Conservation (phyloP, 2,113 vertebrate genomes). For the Podarcis muralis region DNA sequence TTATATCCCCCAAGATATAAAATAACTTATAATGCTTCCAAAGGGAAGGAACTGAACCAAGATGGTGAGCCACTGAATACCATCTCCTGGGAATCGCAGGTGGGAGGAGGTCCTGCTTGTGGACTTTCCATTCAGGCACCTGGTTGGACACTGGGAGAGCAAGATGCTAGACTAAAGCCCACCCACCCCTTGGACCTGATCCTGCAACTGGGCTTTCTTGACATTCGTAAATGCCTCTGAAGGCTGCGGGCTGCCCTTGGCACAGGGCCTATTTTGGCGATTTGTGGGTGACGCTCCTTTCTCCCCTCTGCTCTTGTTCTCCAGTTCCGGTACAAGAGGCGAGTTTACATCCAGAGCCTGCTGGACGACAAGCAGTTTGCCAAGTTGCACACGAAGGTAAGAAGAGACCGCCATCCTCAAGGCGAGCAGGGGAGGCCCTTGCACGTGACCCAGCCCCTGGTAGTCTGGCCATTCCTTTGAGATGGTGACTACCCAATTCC, state of each 20-base stretch:
- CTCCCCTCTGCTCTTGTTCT: constrained; percentile 45
- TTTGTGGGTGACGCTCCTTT: not conserved
- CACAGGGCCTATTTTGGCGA: not conserved
- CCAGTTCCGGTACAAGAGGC: constrained; percentile 97
- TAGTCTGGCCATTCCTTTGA: no score
- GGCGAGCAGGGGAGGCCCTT: not conserved
- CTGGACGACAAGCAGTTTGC: constrained; percentile 96
- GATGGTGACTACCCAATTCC: no score
- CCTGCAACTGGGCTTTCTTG: no score
- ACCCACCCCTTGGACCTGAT: no score
- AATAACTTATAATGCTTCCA: no score
- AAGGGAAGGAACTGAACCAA: no score
- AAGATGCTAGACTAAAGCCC: not conserved
- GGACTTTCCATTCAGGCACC: no score
- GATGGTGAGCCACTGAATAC: no score
- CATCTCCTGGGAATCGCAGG: no score
- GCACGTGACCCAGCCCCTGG: not conserved
- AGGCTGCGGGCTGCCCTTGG: not conserved
- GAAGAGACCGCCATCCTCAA: not conserved
- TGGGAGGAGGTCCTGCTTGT: no score
- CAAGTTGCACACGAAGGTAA: constrained; percentile 97
- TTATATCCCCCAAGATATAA: not conserved
- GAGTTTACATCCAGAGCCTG: constrained; percentile 91
- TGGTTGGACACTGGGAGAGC: no score
- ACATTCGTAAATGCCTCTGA: not conserved